Evolutionary conservation across 2,888 invertebrate genomes (phyloP), one percentile per base, ranked within the genome.

Genomic region (Oscheius sp.): DNA sequence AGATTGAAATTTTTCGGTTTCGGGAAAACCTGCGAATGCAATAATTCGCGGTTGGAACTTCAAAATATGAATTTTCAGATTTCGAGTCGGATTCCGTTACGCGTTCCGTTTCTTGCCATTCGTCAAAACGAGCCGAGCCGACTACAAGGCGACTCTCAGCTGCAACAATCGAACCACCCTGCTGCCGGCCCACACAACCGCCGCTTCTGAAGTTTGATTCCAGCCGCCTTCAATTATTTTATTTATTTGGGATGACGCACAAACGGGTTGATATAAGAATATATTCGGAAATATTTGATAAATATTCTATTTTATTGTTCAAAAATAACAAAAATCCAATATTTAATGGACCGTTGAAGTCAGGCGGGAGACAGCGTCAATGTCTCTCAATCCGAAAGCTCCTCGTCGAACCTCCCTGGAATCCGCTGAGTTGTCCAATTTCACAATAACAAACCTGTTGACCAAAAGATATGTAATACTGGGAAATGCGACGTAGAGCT

Each of bases 1-100:
- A 41, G 21, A 41, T n/a, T n/a, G n/a, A n/a, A n/a, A n/a, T n/a
- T n/a, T n/a, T n/a, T n/a, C n/a, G n/a, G n/a, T n/a, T n/a, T n/a
- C n/a, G n/a, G n/a, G n/a, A n/a, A n/a, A n/a, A n/a, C n/a, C n/a
- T n/a, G 5, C 35, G 35, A 35, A 3, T 35, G 35, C 35, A 9
- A 9, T 35, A 35, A 35, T 35, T 3, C 9, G 35, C 9, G 9
- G 9, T 35, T 21, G 41, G 45, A n/a, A 35, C 12, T 1, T 35
- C 9, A 35, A 3, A 9, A 35, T 6, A 9, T 35, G 5, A 9
- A 35, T 35, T 75, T 92, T 92, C 13, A 91, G 93, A 73, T 95
- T 94, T 88, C 92, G 94, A 55, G 77, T 86, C 63, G 85, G 89
- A 7, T 89, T 89, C 74, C 84, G 83, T 55, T 86, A 86, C 75